Evolutionary conservation across 2,797 vertebrate species (phyloP), one percentile per base, ranked within the genome.

Genomic region (Pseudopleuronectes americanus): DNA sequence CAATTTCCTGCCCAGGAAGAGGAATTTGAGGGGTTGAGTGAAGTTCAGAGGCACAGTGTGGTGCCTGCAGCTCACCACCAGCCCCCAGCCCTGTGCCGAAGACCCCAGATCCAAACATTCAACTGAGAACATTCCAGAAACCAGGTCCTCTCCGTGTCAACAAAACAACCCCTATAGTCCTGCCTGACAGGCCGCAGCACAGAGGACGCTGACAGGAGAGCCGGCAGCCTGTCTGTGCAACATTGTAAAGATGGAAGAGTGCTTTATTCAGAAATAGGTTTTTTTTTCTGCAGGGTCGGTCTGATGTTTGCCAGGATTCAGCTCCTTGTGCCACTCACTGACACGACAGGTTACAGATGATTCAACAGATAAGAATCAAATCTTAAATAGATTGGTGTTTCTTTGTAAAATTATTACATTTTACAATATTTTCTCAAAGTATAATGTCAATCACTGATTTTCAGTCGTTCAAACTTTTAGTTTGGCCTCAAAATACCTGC

Each of bases 41-140:
- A 93, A 96, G 97, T 97, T 98, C 96, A 96, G 92, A 90, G 83
- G 91, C 96, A 96, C 97, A 97, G 96, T 95, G 92, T 97, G 96
- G 94, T 93, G 95, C 94, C 95, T 91, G 83, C 87, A 87, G 64
- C 84, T 90, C 77, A 49, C 93, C 92, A 84, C 90, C 90, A 95
- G 91, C 73, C 92, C 90, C 80, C 78, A 71, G 64, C 79, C 81
- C 84, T 13, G 83, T 85, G 90, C 91, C 67, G 90, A 92, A 93
- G 86, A 95, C 93, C 93, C 89, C 79, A 94, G 95, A 94, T 93
- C 93, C 87, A 95, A 96, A 95, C 95, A 94, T 92, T 94, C 92
- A 92, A 94, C 87, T 82, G 48, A 92, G 92, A 75, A 79, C 96
- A 97, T 97, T 97, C 95, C 94, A 95, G 31, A 85, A 81, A 76